Base-by-base conservation (phyloP, 1,140 invertebrate species). In the Dinothrombium tinctorium region DNA sequence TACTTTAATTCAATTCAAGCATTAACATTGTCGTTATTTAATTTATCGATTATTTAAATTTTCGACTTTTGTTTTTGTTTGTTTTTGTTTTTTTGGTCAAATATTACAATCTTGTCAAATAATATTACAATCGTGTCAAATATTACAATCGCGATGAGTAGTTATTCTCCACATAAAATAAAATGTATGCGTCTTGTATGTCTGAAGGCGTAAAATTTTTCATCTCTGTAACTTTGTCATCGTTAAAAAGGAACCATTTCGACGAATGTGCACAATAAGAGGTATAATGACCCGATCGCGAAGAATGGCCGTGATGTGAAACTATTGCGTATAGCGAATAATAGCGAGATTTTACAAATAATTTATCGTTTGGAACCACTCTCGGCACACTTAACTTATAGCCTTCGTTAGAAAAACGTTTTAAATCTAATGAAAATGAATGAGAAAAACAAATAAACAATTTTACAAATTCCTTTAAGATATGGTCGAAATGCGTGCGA, bases 331-430 rank as follows among this genome's bases (percentile, higher is more conserved):
- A 32, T 11, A 48, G 24, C 17, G 22, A 15, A 31, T 46, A 48
- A 20, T 11, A 9, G 17, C 21, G 28, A 11, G 12, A 29, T 11
- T 47, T 32, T 3, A 47, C 39, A 3, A 20, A n/a, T 6, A 48
- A 23, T 11, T n/a, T 33, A 24, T 47, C 24, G 22, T 46, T 37
- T 3, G 46, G 35, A 19, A 19, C 46, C 11, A 48, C 20, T 28
- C 32, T 33, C 12, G 38, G 39, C 14, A 23, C 39, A 11, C 33
- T 29, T 19, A 48, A 26, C 26, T 48, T 48, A 24, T 47, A 48
- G n/a, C 46, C 46, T 14, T 48, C 44, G 23, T 48, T 48, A 5
- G 46, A 37, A 33, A 48, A 48, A 17, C 45, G 37, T 33, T 48
- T 48, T n/a, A 48, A 37, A 40, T 48, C 41, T 44, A 45, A 33